Evolutionary conservation across 2,797 vertebrate genomes (phyloP), one percentile per base, ranked within the genome.

Genomic region (Xenopus petersii): DNA sequence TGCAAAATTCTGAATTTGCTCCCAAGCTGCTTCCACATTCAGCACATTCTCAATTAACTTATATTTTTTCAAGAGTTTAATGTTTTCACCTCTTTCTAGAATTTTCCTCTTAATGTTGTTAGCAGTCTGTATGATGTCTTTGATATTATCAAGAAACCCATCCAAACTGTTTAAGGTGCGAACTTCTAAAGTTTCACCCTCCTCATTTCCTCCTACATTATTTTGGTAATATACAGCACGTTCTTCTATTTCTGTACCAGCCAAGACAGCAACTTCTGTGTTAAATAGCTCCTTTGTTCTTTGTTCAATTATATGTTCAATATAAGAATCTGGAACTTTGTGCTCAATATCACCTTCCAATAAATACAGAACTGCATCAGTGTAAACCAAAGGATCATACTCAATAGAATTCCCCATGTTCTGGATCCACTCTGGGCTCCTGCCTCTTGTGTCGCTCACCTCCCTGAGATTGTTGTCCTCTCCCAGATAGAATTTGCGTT

Each of bases 401-500:
- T 72, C 70, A 13, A 21, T 16, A 15, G 10, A 10, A 21, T 54
- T 4, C 0, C n/a, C 12, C 47, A 16, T 21, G 5, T 26, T n/a
- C n/a, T 64, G 46, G n/a, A 17, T 51, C 48, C 47, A 72, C 15
- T 51, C 61, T 30, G 47, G 30, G 2, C 15, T 72, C 49, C 26
- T 72, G 7, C 9, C 70, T 8, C 5, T 33, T n/a, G 49, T 15
- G 30, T 36, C 48, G 6, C 47, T 54, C 30, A 42, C 26, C 33
- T 64, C 70, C 8, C 24, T 13, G 11, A 64, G 60, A 13, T 64
- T 55, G 15, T 64, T 64, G 12, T 64, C 24, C 10, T 64, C 17
- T 15, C 15, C 70, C 33, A 72, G 12, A 30, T 55, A 72, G 62
- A 72, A 72, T 63, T 36, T 72, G 16, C 61, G 16, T 47, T 64